Evolutionary conservation across 2,888 invertebrate genomes (phyloP).

Genomic region (Venusia cambrica): DNA sequence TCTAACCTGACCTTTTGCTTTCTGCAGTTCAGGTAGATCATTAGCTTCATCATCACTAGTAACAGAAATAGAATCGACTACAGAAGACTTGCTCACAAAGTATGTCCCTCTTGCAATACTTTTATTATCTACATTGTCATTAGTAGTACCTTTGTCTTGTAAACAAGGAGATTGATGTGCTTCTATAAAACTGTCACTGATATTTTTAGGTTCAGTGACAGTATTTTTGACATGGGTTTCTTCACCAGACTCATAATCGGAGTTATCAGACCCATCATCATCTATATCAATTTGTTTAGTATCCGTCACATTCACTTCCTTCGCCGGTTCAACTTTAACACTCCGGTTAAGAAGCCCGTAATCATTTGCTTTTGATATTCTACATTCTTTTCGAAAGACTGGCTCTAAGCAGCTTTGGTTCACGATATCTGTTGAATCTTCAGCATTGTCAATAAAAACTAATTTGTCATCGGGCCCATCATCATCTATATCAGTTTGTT

Average conservation of each 20-base stretch:
- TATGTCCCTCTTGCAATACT: background rate
- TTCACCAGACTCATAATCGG: conserved; percentile 25
- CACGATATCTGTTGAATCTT: conserved; percentile 38
- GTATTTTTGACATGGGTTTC: conserved; percentile 27
- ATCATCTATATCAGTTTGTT: conserved; percentile 22
- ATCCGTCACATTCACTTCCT: too few species aligned
- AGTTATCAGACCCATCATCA: conserved; percentile 28
- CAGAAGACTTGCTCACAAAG: too few species aligned
- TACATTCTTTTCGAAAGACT: conserved; percentile 52
- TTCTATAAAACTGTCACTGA: background rate
- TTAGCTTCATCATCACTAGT: conserved; percentile 10
- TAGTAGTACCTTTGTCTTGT: conserved; percentile 1
- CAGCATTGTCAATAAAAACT: too few species aligned
- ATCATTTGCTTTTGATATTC: too few species aligned
- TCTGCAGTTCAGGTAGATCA: conserved; percentile 17
- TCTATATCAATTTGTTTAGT: conserved; percentile 34
- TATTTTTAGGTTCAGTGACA: conserved; percentile 4
- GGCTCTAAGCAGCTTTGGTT: conserved; percentile 68
- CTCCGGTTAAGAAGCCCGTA: too few species aligned
- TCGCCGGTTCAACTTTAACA: too few species aligned
- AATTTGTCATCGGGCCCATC: too few species aligned
- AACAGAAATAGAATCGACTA: too few species aligned
- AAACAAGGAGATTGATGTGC: background rate
- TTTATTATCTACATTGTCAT: conserved; percentile 1
- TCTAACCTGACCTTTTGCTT: conserved; percentile 6